Base-by-base conservation (phyloP, 2,888 invertebrate genomes). In the Dynastes hyllus region DNA sequence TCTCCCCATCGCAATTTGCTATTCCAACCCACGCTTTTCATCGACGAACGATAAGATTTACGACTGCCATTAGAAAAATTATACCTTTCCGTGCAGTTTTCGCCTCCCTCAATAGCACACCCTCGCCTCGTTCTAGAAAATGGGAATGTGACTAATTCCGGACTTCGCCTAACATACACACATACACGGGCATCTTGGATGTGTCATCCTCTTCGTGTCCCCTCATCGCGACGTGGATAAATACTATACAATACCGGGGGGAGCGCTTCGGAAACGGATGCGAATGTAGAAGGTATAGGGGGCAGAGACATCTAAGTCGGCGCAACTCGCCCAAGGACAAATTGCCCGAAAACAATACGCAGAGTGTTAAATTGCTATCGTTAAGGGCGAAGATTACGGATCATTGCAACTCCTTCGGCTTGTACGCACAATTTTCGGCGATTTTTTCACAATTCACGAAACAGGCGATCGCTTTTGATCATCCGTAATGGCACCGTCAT, bases 341-440 rank as follows among this genome's bases (percentile, higher is more conserved):
- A 73, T 73, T 61, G 73, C 73, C 37, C 16, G 58, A 58, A 73
- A 73, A 73, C 73, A 73, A 73, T 61, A 61, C 73, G 73, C 58
- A 16, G 45, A 73, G 58, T 58, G 58, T 58, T 55, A 73, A 73
- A 73, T 73, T 73, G 73, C 73, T 58, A 27, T 58, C 73, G 73
- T 73, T 73, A 73, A 58, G 29, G 73, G n/a, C 22, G 55, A 55
- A 73, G 40, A 73, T 73, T 73, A 73, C 73, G 58, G 40, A 61
- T 40, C 73, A 22, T 58, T 58, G 16, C 51, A 13, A 16, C 50
- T 69, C 51, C 11, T 29, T 69, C 55, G 73, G 22, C 11, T 73
- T 73, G 22, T 73, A 73, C 58, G 73, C 73, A 37, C 58, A 73
- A 58, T 73, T 73, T 73, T 73, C 73, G 73, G 58, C 55, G 29